A percentile compares a stretch with the other conserved stretches of the same genome.
phyloP scores from a whole-genome alignment of 1,140 invertebrate genomes.

The Acromyrmex charruanus region DNA sequence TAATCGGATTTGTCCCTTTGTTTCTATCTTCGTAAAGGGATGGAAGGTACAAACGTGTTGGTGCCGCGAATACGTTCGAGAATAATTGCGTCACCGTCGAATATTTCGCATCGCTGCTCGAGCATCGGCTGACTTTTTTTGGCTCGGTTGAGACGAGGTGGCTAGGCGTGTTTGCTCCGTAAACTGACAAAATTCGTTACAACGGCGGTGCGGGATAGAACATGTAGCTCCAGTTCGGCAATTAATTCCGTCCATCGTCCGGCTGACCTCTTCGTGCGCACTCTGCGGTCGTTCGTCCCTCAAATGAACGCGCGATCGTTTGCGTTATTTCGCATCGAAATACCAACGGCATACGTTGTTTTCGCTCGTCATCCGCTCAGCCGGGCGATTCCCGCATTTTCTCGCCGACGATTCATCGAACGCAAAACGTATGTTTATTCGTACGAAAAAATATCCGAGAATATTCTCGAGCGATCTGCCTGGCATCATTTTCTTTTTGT shows the following conservation, averaged over 20 bases:
- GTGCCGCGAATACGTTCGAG: slow-evolving; percentile 9
- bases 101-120: slow-evolving; percentile 11
- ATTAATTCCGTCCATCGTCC: slow-evolving; percentile 58
- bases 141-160: slow-evolving; percentile 17
- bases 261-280: slow-evolving; percentile 3
- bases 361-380: slow-evolving; percentile 30
- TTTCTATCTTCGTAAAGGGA: background rate
- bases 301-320: background rate
- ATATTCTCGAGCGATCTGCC: slow-evolving; percentile 31
- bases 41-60: slow-evolving; percentile 7
- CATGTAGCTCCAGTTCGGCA: slow-evolving; percentile 33
- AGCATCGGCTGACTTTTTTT: slow-evolving; percentile 19
- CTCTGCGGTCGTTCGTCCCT: slow-evolving; percentile 16
- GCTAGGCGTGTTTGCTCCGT: slow-evolving; percentile 45
- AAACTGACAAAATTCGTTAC: slow-evolving; percentile 57
- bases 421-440: slow-evolving; percentile 2
- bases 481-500: slow-evolving; percentile 1
- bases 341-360: slow-evolving; percentile 53
- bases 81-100: slow-evolving; percentile 31
- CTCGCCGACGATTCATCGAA: background rate
- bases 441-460: slow-evolving; percentile 26
- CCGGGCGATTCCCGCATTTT: slow-evolving; percentile 37
- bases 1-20: slow-evolving; percentile 68
- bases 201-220: slow-evolving; percentile 19
- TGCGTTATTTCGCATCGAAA: slow-evolving; percentile 58